Conservation (phyloP, 1,140 invertebrate species). For the Zaprionus ghesquierei region DNA sequence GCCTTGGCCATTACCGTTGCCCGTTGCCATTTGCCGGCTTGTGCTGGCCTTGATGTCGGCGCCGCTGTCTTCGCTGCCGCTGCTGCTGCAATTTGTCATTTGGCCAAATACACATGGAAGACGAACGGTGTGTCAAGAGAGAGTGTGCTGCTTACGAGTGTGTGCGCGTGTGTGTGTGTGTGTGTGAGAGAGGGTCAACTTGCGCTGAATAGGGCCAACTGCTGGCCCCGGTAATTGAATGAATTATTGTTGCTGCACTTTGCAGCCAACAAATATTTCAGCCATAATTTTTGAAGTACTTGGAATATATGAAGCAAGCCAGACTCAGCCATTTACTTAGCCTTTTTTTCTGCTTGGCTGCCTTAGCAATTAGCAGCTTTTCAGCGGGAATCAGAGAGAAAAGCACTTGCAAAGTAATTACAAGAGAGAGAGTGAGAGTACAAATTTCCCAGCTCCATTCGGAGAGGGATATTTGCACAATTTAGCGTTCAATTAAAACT, state of each 20-base stretch:
- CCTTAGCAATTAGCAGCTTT: slow-evolving; percentile 5
- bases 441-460: slow-evolving; percentile 46
- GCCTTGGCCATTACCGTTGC: slow-evolving; percentile 19
- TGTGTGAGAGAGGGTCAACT: not conserved
- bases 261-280: slow-evolving; percentile 35
- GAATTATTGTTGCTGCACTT: slow-evolving; percentile 41
- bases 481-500: slow-evolving; percentile 71
- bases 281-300: slow-evolving; percentile 2
- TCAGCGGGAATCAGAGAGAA: not conserved
- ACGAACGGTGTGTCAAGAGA: slow-evolving; percentile 57
- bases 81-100: slow-evolving; percentile 69
- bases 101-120: slow-evolving; percentile 68
- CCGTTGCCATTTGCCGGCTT: slow-evolving; percentile 48
- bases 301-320: not conserved
- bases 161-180: no score
- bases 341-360: not conserved
- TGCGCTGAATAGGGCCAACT: slow-evolving; percentile 10
- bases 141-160: not conserved
- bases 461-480: slow-evolving; percentile 46
- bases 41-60: slow-evolving; percentile 36
- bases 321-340: not conserved
- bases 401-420: slow-evolving; percentile 45
- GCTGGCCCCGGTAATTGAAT: slow-evolving; percentile 37
- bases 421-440: slow-evolving; percentile 7
- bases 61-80: not conserved